A percentile compares a stretch with the other conserved stretches of the same genome.
These are phyloP conservation scores for Pelodiscus sinensis DNA, from an alignment of 2,113 vertebrate species.

Conservation along the genomic window DNA sequence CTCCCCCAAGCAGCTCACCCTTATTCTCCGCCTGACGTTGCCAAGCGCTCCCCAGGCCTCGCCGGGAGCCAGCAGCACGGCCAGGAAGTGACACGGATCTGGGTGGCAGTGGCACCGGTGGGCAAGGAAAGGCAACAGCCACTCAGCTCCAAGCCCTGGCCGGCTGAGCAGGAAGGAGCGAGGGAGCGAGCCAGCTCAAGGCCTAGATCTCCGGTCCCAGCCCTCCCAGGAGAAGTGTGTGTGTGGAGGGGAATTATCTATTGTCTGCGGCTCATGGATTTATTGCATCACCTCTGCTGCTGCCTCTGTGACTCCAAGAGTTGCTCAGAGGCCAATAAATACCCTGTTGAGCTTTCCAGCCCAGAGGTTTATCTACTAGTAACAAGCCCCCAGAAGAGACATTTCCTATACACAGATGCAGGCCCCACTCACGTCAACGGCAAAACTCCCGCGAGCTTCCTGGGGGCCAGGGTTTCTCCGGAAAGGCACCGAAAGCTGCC, in stretches of 20 bases:
- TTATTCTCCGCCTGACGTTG: fast-evolving
- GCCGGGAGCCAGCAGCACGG: neutral
- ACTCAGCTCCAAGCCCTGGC: neutral
- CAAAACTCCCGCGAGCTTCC: neutral
- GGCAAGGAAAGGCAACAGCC: neutral
- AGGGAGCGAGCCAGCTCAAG: too few relatives aligned
- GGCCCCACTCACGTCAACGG: neutral
- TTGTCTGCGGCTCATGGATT: neutral
- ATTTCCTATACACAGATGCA: neutral
- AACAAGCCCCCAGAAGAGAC: neutral
- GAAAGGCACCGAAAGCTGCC: neutral
- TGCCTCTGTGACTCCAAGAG: neutral
- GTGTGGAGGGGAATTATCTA: neutral
- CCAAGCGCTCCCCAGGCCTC: neutral
- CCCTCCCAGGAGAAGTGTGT: neutral
- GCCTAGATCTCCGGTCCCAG: neutral
- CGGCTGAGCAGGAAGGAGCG: too few relatives aligned
- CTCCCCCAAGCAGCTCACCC: neutral
- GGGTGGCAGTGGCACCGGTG: too few relatives aligned
- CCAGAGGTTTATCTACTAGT: neutral
- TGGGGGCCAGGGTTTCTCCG: neutral
- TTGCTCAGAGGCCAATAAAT: neutral
- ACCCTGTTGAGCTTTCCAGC: neutral
- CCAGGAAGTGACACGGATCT: neutral
- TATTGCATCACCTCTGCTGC: neutral